phyloP scores from a whole-genome alignment of 2,888 invertebrate species.

The Corythucha ciliata region DNA sequence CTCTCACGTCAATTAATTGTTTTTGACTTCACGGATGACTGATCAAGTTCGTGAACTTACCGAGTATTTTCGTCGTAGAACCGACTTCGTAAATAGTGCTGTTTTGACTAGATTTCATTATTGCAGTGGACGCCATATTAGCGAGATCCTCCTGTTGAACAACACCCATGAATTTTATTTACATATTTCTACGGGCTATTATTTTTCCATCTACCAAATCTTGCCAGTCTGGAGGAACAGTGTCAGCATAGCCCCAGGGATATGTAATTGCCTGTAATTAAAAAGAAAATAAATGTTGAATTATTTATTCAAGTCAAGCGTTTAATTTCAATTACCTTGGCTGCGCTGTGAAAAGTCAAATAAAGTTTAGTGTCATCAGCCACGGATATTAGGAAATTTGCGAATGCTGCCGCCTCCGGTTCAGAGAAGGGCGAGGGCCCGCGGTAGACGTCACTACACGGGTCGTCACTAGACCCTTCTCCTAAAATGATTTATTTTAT shows the following conservation, averaged over 20 bases:
- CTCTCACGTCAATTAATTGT: not conserved
- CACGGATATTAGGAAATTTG: conserved; percentile 40
- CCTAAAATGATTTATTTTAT: conserved; percentile 27
- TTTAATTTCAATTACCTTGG: conserved; percentile 23
- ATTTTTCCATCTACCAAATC: conserved; percentile 53
- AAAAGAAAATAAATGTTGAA: no score
- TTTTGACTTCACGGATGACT: not conserved
- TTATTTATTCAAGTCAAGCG: no score
- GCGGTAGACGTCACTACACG: conserved; percentile 47
- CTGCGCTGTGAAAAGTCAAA: conserved; percentile 28
- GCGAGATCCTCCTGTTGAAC: conserved; percentile 21
- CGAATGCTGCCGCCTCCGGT: conserved; percentile 45
- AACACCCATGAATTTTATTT: conserved; percentile 3
- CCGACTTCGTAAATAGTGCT: conserved; percentile 24
- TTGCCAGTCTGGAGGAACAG: conserved; percentile 52
- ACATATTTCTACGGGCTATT: not conserved
- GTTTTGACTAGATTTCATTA: conserved; percentile 23
- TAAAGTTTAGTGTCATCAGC: conserved; percentile 25
- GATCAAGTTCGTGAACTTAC: conserved; percentile 19
- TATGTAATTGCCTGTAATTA: conserved; percentile 62
- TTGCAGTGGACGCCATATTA: conserved; percentile 20
- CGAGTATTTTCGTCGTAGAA: conserved; percentile 24
- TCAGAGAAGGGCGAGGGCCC: conserved; percentile 49
- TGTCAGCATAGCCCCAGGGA: conserved; percentile 66
- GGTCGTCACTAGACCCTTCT: conserved; percentile 43